phyloP scores from a whole-genome alignment of 2,888 invertebrate species.

The Teleogryllus oceanicus region DNA sequence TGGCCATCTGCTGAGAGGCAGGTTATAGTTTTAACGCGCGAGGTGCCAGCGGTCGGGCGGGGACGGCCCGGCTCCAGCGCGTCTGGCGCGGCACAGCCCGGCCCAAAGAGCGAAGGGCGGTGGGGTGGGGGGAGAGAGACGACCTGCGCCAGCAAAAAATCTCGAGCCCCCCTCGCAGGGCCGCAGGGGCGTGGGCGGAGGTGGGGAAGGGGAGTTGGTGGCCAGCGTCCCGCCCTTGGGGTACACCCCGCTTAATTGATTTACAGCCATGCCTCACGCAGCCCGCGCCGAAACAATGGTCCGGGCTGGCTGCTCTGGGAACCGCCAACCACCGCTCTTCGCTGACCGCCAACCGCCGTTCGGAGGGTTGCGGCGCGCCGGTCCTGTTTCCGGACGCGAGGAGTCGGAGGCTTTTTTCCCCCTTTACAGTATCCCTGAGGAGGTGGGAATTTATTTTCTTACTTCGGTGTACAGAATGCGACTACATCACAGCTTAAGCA shows the following conservation, averaged over 20 bases:
- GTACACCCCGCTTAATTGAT: conserved; percentile 1
- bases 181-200: background rate
- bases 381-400: background rate
- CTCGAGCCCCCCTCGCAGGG: background rate
- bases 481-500: too few species aligned
- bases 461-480: too few species aligned
- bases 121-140: background rate
- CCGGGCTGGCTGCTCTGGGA: background rate
- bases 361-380: background rate
- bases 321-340: background rate
- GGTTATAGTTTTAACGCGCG: too few species aligned
- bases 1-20: too few species aligned
- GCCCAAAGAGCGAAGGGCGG: background rate
- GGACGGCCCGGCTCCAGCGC: background rate
- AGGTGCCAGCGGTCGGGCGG: background rate
- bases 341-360: background rate
- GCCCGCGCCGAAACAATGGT: background rate
- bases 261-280: background rate
- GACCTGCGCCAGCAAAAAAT: background rate
- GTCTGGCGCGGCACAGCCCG: background rate
- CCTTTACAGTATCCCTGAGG: too few species aligned
- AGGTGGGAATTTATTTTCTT: too few species aligned
- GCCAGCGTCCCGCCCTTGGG: background rate
- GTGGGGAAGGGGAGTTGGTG: background rate
- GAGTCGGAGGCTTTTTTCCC: too few species aligned